These are phyloP conservation scores for Anhinga anhinga DNA, from an alignment of 2,113 vertebrate genomes.

Conservation along the genomic window DNA sequence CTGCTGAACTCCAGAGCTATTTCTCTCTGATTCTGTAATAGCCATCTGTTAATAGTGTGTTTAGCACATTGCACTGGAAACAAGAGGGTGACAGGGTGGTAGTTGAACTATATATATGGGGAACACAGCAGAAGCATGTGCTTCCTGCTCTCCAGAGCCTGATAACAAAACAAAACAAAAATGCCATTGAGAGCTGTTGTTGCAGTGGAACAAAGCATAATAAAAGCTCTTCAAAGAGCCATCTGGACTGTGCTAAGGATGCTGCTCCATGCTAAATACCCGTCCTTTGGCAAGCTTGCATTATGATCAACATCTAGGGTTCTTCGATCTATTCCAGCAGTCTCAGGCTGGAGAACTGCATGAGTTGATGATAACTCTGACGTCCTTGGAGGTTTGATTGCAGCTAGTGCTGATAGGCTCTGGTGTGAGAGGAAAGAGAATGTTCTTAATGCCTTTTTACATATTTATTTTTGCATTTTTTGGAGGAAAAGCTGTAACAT, in stretches of 20 bases:
- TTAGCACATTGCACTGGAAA: constrained; percentile 12
- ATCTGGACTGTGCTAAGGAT: constrained; percentile 56
- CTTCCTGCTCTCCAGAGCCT: constrained; percentile 51
- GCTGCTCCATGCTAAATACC: constrained; percentile 28
- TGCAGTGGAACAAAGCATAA: constrained; percentile 39
- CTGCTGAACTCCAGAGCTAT: constrained; percentile 33
- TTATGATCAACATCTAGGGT: background rate
- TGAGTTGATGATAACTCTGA: background rate
- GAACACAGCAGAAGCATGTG: constrained; percentile 32
- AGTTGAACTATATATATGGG: constrained; percentile 24
- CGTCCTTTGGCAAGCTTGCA: background rate
- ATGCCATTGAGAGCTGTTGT: constrained; percentile 42
- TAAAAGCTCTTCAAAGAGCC: constrained; percentile 58
- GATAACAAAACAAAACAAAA: constrained; percentile 53
- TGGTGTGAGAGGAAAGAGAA: background rate
- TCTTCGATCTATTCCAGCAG: background rate
- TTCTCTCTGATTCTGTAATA: constrained; percentile 40
- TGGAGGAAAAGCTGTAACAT: background rate
- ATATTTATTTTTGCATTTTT: background rate
- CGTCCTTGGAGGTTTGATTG: background rate
- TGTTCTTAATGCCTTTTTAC: background rate
- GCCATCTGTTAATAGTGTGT: constrained; percentile 47
- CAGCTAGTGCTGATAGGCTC: background rate
- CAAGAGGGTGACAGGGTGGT: constrained; percentile 9
- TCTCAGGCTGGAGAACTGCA: background rate